phyloP scores from a whole-genome alignment of 2,888 invertebrate genomes.

The Gastracanthus pulcherrimus region DNA sequence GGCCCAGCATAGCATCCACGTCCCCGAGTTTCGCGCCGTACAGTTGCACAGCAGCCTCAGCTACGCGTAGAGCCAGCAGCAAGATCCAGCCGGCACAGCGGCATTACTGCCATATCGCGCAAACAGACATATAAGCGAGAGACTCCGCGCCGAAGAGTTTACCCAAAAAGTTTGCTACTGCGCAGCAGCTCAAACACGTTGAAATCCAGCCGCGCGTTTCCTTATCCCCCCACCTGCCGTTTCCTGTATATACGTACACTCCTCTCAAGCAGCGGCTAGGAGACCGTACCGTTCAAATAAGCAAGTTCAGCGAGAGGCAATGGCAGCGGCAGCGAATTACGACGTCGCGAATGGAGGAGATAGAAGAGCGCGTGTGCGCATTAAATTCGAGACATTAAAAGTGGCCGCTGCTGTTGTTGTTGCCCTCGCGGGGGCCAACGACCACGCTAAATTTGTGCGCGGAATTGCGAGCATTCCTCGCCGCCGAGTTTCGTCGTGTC shows the following conservation, averaged over 20 bases:
- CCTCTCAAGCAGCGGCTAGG: neutral
- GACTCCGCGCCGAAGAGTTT: conserved; percentile 23
- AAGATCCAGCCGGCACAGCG: neutral
- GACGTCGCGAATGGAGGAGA: neutral
- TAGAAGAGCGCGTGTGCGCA: conserved; percentile 29
- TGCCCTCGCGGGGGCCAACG: conserved; percentile 57
- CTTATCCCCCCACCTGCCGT: neutral
- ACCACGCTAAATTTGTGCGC: conserved; percentile 66
- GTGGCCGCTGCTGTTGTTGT: too few species aligned
- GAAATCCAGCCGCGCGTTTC: too few species aligned
- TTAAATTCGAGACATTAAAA: conserved; percentile 64
- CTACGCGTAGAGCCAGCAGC: neutral
- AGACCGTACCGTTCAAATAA: neutral
- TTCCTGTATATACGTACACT: neutral
- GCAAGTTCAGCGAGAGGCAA: too few species aligned
- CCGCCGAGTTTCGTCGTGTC: conserved; percentile 47
- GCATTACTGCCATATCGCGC: conserved; percentile 24
- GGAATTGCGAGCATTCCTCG: conserved; percentile 62
- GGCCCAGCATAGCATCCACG: neutral
- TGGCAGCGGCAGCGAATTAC: conserved; percentile 20
- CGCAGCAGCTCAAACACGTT: neutral
- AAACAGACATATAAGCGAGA: conserved; percentile 47
- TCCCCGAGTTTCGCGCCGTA: neutral
- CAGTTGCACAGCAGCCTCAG: neutral
- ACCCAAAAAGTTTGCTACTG: conserved; percentile 25